Conservation (phyloP, 2,797 vertebrate species). For the Parauchenoglanis punctatus region DNA sequence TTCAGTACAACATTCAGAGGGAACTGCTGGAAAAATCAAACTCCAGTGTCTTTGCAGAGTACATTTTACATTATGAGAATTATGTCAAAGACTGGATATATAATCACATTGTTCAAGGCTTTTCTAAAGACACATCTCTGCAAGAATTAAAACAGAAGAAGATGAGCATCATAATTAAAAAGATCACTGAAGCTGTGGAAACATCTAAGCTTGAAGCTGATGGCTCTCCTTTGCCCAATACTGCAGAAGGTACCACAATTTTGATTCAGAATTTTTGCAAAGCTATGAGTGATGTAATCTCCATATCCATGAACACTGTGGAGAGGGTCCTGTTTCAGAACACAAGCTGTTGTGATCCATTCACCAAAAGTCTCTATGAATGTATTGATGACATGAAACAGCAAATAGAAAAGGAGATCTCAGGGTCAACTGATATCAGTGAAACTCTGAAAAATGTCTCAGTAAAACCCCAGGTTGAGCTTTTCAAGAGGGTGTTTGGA, state of each 20-base stretch:
- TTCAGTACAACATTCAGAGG: slow-evolving; percentile 64
- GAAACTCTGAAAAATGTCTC: slow-evolving; percentile 48
- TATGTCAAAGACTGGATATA: slow-evolving; percentile 67
- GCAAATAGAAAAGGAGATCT: slow-evolving; percentile 16
- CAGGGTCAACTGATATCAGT: slow-evolving; percentile 2
- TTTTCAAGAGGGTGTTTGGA: slow-evolving; percentile 66
- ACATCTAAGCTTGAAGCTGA: neutral
- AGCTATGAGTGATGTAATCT: slow-evolving; percentile 56
- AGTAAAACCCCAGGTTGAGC: slow-evolving; percentile 63
- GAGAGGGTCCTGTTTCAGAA: slow-evolving; percentile 30
- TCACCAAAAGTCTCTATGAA: slow-evolving; percentile 14
- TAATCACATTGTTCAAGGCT: slow-evolving; percentile 34
- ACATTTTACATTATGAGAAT: slow-evolving; percentile 56
- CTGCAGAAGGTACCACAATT: slow-evolving; percentile 39
- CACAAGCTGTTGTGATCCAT: slow-evolving; percentile 11
- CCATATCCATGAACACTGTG: slow-evolving; percentile 48
- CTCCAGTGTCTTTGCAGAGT: slow-evolving; percentile 43
- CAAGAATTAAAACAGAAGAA: slow-evolving; percentile 47
- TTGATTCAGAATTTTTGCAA: slow-evolving; percentile 57
- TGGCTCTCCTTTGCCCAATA: slow-evolving; percentile 43
- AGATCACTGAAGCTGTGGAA: slow-evolving; percentile 48
- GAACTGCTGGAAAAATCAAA: slow-evolving; percentile 55
- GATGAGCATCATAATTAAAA: slow-evolving; percentile 45
- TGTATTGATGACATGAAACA: neutral
- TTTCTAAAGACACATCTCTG: slow-evolving; percentile 39